These are phyloP conservation scores for Wiebesia pumilae DNA, from an alignment of 1,140 invertebrate genomes.

Conservation along the genomic window DNA sequence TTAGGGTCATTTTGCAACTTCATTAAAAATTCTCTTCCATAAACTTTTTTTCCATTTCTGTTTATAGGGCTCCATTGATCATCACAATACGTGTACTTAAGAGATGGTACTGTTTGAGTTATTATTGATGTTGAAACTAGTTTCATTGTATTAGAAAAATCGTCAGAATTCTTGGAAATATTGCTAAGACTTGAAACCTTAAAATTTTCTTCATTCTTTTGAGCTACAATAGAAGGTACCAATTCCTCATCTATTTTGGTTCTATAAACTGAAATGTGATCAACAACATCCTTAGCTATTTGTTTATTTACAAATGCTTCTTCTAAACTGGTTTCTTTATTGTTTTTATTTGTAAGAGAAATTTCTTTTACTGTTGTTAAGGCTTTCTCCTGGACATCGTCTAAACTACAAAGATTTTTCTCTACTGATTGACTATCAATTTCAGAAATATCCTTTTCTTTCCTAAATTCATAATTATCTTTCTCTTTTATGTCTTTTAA, in stretches of 20 bases:
- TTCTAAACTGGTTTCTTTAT: slow-evolving; percentile 38
- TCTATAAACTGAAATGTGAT: slow-evolving; percentile 60
- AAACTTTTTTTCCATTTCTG: slow-evolving; percentile 86
- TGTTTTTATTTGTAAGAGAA: slow-evolving; percentile 16
- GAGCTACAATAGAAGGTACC: slow-evolving; percentile 66
- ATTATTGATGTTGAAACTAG: neutral
- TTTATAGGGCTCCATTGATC: slow-evolving; percentile 93
- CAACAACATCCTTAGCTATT: slow-evolving; percentile 66
- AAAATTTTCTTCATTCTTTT: slow-evolving; percentile 74
- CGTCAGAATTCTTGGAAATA: neutral
- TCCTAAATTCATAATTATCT: slow-evolving; percentile 65
- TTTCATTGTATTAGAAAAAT: neutral
- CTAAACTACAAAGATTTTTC: slow-evolving; percentile 22
- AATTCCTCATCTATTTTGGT: slow-evolving; percentile 62
- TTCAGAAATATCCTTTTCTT: slow-evolving; percentile 57
- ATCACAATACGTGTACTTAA: slow-evolving; percentile 74
- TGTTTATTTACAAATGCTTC: slow-evolving; percentile 13
- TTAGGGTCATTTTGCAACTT: slow-evolving; percentile 83
- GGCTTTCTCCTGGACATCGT: neutral
- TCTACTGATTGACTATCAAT: slow-evolving; percentile 47
- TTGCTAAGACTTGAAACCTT: slow-evolving; percentile 66
- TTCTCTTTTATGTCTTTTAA: slow-evolving; percentile 66
- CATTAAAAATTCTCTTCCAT: slow-evolving; percentile 86
- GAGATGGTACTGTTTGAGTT: slow-evolving; percentile 5
- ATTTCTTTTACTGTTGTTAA: slow-evolving; percentile 5